Base-by-base conservation (phyloP, 1,140 invertebrate species). In the Drosophila chauvacae region DNA sequence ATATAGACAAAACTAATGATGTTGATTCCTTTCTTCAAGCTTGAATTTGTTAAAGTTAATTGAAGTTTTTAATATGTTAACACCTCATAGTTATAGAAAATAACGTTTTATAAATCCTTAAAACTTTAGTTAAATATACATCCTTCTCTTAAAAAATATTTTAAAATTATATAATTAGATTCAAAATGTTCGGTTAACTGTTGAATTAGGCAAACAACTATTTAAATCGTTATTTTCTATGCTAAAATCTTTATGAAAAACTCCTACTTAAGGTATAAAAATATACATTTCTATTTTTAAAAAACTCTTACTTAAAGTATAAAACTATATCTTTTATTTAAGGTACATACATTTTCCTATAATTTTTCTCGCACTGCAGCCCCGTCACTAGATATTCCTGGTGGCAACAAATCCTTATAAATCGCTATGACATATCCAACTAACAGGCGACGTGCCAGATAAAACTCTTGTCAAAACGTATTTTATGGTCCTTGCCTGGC, bases 401-500 rank as follows among this genome's bases (percentile, higher is more conserved):
- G 72, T 69, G 73, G 77, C 48, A 76, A 69, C 84, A 88, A 87
- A 84, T 88, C 84, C 84, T 84, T 87, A 88, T 80, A 84, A 87
- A 88, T 87, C 72, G 84, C 72, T 55, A 57, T 62, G 51, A 78
- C 74, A 79, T 60, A 81, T 65, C 80, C 69, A 80, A 61, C 63
- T 70, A 63, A 47, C 63, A 83, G 66, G 70, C 77, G 84, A 87
- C 84, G 84, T 87, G 84, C 77, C 50, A 84, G 84, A 87, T 87
- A 88, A 87, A 88, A 84, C 76, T 88, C 85, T 71, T 87, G 84
- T 87, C 84, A 87, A 88, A 88, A 87, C 62, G 73, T 88, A 71
- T 84, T 87, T 87, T 87, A 87, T 87, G 76, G 63, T 56, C 53
- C 53, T 56, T 56, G 55, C 68, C 50, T 41, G 42, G 56, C 41